Base-by-base conservation (phyloP, 2,797 vertebrate genomes). In the Remorina albescens region DNA sequence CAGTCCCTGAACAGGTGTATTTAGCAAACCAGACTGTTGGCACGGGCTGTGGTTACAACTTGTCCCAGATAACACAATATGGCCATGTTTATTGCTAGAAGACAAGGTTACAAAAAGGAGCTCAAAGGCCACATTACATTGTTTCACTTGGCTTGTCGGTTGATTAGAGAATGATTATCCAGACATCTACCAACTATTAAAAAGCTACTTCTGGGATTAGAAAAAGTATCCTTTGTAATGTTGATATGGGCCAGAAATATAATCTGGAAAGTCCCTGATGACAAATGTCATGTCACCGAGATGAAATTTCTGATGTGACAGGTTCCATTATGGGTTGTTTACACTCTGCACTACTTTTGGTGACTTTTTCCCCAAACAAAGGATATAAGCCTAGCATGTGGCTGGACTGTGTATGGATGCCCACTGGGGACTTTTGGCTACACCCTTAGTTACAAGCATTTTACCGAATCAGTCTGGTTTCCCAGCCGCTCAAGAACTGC, bases 1-100 rank as follows among this genome's bases (percentile, higher is more conserved):
- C 77, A 85, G 74, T 50, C 69, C 9, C 74, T 47, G 72, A 86
- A 85, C 87, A 88, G 88, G 88, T 87, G 86, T 82, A 78, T 61
- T 74, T 81, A 55, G 76, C 71, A 80, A 77, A 51, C n/a, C 50
- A 51, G 78, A 58, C 65, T 13, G 84, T 74, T 23, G 32, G 75
- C 51, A 51, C 54, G 85, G 73, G 83, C 86, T 57, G 79, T 26
- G 25, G 81, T 80, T 58, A 54, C 61, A 84, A 61, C 42, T 76
- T 78, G 88, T 74, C 76, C 87, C 44, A 76, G 71, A 88, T 83
- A 81, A 80, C 34, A 72, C 75, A 84, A 74, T 37, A 62, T 50
- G 56, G 56, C n/a, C 26, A 12, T 61, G 67, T 86, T 79, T 82
- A 82, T 75, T 78, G 64, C 65, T 78, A 50, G 25, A 77, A 34